Percentiles rank a stretch among this genome's conserved stretches.
These are phyloP conservation scores for Sebastolobus altivelis DNA, from an alignment of 2,797 vertebrate genomes.

Conservation along the genomic window DNA sequence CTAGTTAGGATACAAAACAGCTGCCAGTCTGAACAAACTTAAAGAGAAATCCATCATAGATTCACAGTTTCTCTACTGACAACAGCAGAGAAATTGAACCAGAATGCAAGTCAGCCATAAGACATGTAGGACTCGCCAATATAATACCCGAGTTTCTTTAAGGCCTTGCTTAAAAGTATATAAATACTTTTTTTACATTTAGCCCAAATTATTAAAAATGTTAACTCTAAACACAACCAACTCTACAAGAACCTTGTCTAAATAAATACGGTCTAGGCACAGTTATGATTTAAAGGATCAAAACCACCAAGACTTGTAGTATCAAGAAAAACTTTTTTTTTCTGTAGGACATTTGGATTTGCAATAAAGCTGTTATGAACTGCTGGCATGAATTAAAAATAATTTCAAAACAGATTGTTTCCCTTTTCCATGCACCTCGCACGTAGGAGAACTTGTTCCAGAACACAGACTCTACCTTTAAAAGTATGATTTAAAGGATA, in stretches of 20 bases:
- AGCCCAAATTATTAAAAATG: neutral
- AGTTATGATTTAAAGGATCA: neutral
- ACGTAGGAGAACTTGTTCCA: neutral
- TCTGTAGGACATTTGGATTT: neutral
- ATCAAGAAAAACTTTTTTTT: neutral
- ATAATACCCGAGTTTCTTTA: neutral
- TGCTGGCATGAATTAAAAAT: neutral
- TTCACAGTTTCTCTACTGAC: neutral
- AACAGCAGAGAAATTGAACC: neutral
- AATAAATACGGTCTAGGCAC: neutral
- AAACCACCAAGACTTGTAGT: neutral
- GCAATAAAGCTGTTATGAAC: neutral
- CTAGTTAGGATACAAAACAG: neutral
- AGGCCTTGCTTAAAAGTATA: neutral
- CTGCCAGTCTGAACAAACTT: neutral
- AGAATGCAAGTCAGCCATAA: neutral
- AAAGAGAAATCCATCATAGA: neutral
- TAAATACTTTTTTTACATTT: neutral
- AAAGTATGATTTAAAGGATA: neutral
- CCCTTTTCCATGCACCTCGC: neutral
- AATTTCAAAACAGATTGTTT: neutral
- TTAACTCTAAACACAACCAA: neutral
- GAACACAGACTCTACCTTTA: neutral
- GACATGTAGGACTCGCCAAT: neutral
- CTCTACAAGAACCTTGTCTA: neutral